phyloP scores from a whole-genome alignment of 2,888 invertebrate genomes.

The Hypercompe scribonia region DNA sequence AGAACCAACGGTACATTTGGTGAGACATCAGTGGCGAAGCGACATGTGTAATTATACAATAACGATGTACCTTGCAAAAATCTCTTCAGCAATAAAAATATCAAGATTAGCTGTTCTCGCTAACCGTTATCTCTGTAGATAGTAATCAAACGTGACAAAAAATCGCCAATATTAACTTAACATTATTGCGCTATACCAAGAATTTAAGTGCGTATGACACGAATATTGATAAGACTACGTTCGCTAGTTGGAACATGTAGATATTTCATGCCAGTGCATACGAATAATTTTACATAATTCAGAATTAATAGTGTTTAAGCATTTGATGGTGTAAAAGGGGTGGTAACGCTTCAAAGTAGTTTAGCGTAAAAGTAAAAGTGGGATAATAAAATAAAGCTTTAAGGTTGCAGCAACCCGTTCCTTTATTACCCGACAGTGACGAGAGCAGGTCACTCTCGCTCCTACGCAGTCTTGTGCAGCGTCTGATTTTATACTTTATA shows the following conservation, averaged over 20 bases:
- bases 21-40: slow-evolving; percentile 5
- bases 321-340: slow-evolving; percentile 27
- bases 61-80: slow-evolving; percentile 25
- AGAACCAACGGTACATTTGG: slow-evolving; percentile 62
- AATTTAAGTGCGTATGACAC: slow-evolving; percentile 58
- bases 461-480: slow-evolving; percentile 14
- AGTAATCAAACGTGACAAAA: slow-evolving; percentile 61
- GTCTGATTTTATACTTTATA: slow-evolving; percentile 8
- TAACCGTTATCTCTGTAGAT: slow-evolving; percentile 58
- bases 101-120: slow-evolving; percentile 48
- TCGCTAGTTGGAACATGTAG: slow-evolving; percentile 37
- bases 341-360: slow-evolving; percentile 48
- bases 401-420: slow-evolving; percentile 65
- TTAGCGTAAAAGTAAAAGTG: slow-evolving; percentile 77
- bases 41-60: slow-evolving; percentile 12
- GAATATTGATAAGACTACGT: slow-evolving; percentile 63
- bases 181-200: slow-evolving; percentile 52
- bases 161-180: slow-evolving; percentile 58
- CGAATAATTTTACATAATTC: slow-evolving; percentile 22
- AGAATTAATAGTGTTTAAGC: slow-evolving; percentile 19
- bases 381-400: slow-evolving; percentile 75
- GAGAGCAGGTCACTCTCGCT: slow-evolving; percentile 59
- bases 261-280: slow-evolving; percentile 26
- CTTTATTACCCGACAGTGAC: slow-evolving; percentile 65
- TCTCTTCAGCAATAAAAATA: slow-evolving; percentile 24